Evolutionary conservation across 2,113 vertebrate genomes (phyloP).

Genomic region (Corythornis cristatus): DNA sequence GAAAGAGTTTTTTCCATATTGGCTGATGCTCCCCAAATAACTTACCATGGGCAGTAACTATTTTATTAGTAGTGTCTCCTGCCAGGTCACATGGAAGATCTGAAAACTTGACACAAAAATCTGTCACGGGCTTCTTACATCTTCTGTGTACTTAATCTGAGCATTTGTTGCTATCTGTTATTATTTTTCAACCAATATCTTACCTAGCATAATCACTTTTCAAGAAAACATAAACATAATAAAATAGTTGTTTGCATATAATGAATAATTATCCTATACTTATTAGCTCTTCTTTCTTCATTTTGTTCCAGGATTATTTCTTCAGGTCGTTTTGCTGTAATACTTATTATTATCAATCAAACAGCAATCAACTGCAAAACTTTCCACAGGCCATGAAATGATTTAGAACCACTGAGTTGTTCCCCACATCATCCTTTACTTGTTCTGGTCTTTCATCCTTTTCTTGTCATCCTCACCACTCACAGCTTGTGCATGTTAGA

Average conservation of each 20-base stretch:
- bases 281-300: neutral
- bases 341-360: neutral
- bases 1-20: neutral
- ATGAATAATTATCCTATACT: neutral
- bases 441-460: neutral
- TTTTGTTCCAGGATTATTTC: neutral
- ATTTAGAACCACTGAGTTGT: neutral
- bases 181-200: neutral
- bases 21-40: neutral
- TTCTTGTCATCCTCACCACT: neutral
- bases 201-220: neutral
- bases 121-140: neutral
- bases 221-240: neutral
- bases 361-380: neutral
- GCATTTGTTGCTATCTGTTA: neutral
- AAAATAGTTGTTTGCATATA: neutral
- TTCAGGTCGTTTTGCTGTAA: constrained; percentile 14
- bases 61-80: neutral
- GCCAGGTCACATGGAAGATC: neutral
- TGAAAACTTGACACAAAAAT: neutral
- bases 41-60: neutral
- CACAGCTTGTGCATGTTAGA: neutral
- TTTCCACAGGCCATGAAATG: neutral
- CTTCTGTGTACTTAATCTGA: neutral
- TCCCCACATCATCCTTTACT: neutral